These are phyloP conservation scores for Bathynomus jamesi DNA, from an alignment of 1,140 invertebrate genomes.

Conservation along the genomic window DNA sequence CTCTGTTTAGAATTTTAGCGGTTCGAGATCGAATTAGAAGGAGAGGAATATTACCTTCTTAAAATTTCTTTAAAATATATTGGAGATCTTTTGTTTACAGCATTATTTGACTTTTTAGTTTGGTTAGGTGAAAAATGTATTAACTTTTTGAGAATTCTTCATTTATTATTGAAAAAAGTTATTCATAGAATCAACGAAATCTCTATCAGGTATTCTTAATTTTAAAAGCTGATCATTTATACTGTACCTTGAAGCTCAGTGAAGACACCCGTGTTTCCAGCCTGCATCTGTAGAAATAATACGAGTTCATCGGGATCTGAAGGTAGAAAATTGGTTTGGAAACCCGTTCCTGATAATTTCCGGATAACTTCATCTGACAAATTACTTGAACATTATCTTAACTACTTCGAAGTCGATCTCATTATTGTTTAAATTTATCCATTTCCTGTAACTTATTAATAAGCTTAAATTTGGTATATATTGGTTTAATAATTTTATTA, in stretches of 20 bases:
- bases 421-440: neutral
- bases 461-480: neutral
- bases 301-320: neutral
- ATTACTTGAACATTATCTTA: neutral
- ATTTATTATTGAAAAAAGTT: no score
- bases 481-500: neutral
- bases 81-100: no score
- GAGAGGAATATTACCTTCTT: no score
- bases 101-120: no score
- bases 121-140: no score
- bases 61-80: no score
- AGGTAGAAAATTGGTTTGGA: neutral
- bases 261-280: neutral
- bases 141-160: no score
- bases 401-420: neutral
- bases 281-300: neutral
- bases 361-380: neutral
- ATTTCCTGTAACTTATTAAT: neutral
- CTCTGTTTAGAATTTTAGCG: no score
- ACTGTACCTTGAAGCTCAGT: neutral
- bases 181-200: no score
- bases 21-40: no score
- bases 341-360: neutral
- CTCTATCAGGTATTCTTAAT: no score
- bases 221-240: no score